A percentile compares a stretch with the other conserved stretches of the same genome.
Conservation (phyloP, 2,797 vertebrate species). For the Sebastes elongatus region DNA sequence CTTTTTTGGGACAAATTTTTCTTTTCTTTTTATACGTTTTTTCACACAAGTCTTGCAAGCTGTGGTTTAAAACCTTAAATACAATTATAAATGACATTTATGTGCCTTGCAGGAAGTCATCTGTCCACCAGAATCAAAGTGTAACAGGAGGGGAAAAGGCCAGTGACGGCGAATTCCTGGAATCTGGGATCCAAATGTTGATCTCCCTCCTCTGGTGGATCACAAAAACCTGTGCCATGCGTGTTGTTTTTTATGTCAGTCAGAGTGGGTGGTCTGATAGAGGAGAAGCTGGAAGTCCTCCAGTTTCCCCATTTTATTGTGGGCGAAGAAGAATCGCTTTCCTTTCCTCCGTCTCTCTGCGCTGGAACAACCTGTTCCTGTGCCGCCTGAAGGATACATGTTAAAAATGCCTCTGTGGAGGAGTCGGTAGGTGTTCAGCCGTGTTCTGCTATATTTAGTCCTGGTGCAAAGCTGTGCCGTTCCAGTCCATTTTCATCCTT, state of each 20-base stretch:
- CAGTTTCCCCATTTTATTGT: conserved; percentile 49
- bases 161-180: neutral
- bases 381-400: conserved; percentile 11
- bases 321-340: conserved; percentile 18
- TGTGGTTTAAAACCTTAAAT: neutral
- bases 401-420: conserved; percentile 30
- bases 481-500: neutral
- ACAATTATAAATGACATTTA: neutral
- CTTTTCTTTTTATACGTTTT: neutral
- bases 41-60: neutral
- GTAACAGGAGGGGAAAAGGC: neutral
- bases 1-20: neutral
- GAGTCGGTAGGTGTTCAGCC: conserved; percentile 16
- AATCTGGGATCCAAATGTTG: conserved; percentile 65
- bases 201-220: conserved; percentile 65
- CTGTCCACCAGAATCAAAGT: neutral
- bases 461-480: conserved; percentile 1
- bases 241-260: conserved; percentile 80
- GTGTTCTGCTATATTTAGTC: conserved; percentile 19
- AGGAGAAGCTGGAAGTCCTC: conserved; percentile 67
- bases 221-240: conserved; percentile 69
- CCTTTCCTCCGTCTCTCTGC: conserved; percentile 38
- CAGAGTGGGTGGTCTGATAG: conserved; percentile 87
- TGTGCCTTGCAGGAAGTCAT: neutral
- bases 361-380: conserved; percentile 24